phyloP scores from a whole-genome alignment of 2,113 vertebrate species.

The Nothoprocta pentlandii region DNA sequence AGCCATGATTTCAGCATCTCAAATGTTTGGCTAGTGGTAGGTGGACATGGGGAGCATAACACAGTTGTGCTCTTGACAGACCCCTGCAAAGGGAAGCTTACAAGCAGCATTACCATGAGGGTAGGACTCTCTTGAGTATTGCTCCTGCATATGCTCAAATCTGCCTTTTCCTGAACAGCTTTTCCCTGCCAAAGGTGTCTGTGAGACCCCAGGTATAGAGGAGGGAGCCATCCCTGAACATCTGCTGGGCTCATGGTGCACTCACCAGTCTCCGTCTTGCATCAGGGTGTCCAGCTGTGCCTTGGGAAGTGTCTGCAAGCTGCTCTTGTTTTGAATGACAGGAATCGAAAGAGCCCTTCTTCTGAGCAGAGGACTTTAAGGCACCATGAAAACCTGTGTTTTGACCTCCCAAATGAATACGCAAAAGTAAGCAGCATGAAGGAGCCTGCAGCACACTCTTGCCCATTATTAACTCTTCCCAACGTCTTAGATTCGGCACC shows the following conservation, averaged over 20 bases:
- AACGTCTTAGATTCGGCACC: conserved; percentile 28
- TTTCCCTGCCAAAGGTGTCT: neutral
- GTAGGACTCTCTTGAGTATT: neutral
- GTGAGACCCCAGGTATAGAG: neutral
- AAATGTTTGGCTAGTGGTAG: rapidly evolving
- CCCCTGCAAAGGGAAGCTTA: neutral
- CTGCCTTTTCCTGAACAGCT: neutral
- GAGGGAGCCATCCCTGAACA: neutral
- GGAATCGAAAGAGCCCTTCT: conserved; percentile 8
- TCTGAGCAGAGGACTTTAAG: neutral
- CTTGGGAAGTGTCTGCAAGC: neutral
- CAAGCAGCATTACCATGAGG: neutral
- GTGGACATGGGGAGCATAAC: neutral
- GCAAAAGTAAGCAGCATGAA: conserved; percentile 29
- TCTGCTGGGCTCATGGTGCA: neutral
- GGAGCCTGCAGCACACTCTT: neutral
- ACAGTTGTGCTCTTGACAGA: rapidly evolving
- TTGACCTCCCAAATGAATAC: conserved; percentile 46
- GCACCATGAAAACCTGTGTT: neutral
- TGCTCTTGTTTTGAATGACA: neutral
- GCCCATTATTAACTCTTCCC: neutral
- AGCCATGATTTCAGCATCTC: neutral
- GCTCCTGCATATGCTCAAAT: neutral
- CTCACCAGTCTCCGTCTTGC: rapidly evolving
- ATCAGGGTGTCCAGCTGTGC: rapidly evolving